These are phyloP conservation scores for Dicycla oo DNA, from an alignment of 2,888 invertebrate species.

Conservation along the genomic window DNA sequence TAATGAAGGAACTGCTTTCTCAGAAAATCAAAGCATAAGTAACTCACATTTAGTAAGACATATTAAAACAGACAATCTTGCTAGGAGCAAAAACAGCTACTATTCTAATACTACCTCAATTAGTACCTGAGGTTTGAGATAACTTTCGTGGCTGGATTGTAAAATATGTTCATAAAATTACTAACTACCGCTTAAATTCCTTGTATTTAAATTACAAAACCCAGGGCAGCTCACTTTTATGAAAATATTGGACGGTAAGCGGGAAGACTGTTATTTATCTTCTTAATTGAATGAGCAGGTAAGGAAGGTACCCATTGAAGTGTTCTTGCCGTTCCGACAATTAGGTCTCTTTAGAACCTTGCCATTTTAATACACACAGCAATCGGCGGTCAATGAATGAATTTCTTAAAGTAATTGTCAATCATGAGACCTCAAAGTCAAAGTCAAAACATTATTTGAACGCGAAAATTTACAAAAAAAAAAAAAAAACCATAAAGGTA, in stretches of 20 bases:
- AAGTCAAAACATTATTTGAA: no score
- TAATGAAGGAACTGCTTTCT: no score
- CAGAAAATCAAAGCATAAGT: no score
- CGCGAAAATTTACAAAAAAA: no score
- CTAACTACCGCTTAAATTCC: background rate
- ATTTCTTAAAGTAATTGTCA: no score
- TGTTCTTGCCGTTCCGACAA: background rate
- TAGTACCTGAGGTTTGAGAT: background rate
- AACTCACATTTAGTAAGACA: background rate
- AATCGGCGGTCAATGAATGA: no score
- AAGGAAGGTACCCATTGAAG: no score
- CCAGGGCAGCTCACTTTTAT: background rate
- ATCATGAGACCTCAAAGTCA: no score
- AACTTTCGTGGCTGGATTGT: background rate
- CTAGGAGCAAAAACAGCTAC: background rate
- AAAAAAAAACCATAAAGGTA: no score
- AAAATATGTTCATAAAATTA: conserved; percentile 3
- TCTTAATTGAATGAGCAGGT: background rate
- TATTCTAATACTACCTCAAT: background rate
- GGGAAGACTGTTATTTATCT: background rate
- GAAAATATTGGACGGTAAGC: background rate
- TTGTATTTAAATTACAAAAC: background rate
- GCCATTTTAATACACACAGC: no score
- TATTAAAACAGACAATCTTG: background rate
- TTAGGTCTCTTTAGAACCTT: background rate